Evolutionary conservation across 1,140 invertebrate genomes (phyloP).

Genomic region (Trichonephila inaurata): DNA sequence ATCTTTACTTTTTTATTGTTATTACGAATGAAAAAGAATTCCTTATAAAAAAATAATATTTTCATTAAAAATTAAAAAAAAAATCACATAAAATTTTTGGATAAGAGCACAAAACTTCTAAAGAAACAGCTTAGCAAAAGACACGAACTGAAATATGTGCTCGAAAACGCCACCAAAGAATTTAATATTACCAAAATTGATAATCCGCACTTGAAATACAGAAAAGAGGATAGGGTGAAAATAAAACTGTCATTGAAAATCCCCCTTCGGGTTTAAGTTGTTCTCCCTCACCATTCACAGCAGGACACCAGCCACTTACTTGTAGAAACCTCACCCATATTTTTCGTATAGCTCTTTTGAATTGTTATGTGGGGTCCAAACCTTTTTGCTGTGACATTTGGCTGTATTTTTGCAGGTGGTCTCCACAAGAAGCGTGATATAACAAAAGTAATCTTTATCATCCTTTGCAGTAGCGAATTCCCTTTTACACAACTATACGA

Average conservation of each 20-base stretch:
- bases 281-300: not conserved
- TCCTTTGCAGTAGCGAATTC: not conserved
- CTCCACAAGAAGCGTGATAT: not conserved
- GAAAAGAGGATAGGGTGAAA: not conserved
- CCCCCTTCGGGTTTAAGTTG: not conserved
- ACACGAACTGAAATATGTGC: not conserved
- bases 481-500: not conserved
- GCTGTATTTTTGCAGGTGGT: constrained; percentile 68
- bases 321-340: constrained; percentile 13
- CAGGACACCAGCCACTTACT: not conserved
- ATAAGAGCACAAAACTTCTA: too few relatives aligned
- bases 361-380: not conserved
- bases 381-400: not conserved
- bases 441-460: not conserved
- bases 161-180: not conserved
- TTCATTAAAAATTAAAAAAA: too few relatives aligned
- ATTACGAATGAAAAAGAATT: too few relatives aligned
- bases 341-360: not conserved
- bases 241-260: constrained; percentile 42
- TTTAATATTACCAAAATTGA: not conserved
- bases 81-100: too few relatives aligned
- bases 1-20: too few relatives aligned
- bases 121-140: not conserved
- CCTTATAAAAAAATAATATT: too few relatives aligned
- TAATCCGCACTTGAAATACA: constrained; percentile 34